phyloP scores from a whole-genome alignment of 2,888 invertebrate species.

The Scaptomyza polygonia region DNA sequence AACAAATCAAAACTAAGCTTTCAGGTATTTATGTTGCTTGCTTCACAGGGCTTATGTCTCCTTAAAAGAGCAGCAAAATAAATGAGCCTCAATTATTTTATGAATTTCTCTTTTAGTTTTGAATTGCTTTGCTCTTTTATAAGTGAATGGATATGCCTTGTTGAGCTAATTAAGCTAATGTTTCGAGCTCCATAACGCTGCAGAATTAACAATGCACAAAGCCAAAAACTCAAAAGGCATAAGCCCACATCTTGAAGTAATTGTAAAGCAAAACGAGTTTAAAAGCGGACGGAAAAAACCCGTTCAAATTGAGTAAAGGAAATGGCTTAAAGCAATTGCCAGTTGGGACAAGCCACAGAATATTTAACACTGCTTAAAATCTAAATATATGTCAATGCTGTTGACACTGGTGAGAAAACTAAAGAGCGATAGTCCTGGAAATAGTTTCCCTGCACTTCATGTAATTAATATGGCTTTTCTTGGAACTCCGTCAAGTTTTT shows the following conservation, averaged over 20 bases:
- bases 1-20: too few species aligned
- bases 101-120: neutral
- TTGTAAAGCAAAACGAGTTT: neutral
- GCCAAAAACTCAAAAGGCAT: constrained; percentile 18
- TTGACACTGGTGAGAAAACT: constrained; percentile 5
- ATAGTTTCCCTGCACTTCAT: constrained; percentile 1
- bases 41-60: neutral
- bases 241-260: constrained; percentile 10
- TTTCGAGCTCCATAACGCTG: constrained; percentile 8
- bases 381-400: constrained; percentile 34
- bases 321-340: constrained; percentile 13
- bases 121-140: neutral
- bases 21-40: neutral
- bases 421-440: neutral
- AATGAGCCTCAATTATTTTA: neutral
- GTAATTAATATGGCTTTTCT: constrained; percentile 19
- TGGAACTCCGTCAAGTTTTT: constrained; percentile 12
- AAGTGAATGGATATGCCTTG: neutral
- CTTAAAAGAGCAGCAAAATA: neutral
- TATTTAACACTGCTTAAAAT: constrained; percentile 27
- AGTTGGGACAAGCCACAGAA: constrained; percentile 21
- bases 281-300: neutral
- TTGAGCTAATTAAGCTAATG: constrained; percentile 36
- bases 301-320: constrained; percentile 24
- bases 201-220: constrained; percentile 17